Evolutionary conservation across 2,113 vertebrate species (phyloP), one percentile per base, ranked within the genome.

Genomic region (Megaleporinus macrocephalus): DNA sequence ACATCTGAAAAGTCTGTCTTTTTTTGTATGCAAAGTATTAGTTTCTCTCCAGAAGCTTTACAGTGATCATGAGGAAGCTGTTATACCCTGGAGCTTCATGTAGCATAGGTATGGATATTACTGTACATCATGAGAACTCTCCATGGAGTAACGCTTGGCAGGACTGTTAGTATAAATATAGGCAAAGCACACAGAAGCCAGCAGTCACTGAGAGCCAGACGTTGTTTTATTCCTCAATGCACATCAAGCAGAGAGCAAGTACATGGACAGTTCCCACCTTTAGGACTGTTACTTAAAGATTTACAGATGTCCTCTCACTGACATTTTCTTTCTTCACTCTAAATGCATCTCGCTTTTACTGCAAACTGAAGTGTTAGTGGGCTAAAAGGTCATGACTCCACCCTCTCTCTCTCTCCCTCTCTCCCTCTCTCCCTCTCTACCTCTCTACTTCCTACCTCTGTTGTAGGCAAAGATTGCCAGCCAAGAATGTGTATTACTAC

Each of bases 401-500:
- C n/a, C 7, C 36, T 36, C 36, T 36, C 36, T 36, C 47, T 65
- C 61, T 55, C 51, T 16, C 33, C 44, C 47, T 65, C 62, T 57
- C 51, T 18, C 36, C n/a, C 55, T 53, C 15, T 61, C 16, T 27
- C 55, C 30, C 27, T 79, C n/a, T 74, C 33, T 65, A 2, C 6
- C 61, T 68, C 16, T 69, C 61, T 85, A 24, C 73, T 63, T 81
- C 65, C 81, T 61, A 22, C 22, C 0, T 88, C 5, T 90, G 44
- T 86, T 86, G 92, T 85, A 99, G 98, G 98, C 97, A 98, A 89
- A 95, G 97, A 83, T 91, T 99, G 70, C 97, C 97, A 2, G 93
- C 97, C 71, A 99, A 99, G 93, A 98, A 98, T 0, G 98, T 99
- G 44, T 99, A 98, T 88, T 99, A 99, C 90, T 99, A 99, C 86